Evolutionary conservation across 2,113 vertebrate species (phyloP).

Genomic region (Melanerpes formicivorus): DNA sequence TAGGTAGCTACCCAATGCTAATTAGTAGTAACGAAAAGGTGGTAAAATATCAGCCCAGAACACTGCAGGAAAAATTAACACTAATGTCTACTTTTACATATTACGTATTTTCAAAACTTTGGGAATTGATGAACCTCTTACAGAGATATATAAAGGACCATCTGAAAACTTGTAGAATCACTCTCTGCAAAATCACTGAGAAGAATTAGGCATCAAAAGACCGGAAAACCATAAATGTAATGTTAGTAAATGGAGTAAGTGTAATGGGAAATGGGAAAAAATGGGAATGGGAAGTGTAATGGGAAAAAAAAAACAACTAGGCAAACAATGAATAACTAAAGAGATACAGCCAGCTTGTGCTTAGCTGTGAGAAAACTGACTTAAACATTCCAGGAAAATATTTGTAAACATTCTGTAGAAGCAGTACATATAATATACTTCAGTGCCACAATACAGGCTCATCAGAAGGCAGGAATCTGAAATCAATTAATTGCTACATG

Average conservation of each 20-base stretch:
- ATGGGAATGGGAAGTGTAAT: not conserved
- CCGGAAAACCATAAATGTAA: not conserved
- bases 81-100: not conserved
- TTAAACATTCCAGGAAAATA: not conserved
- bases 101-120: not conserved
- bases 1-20: not conserved
- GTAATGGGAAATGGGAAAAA: not conserved
- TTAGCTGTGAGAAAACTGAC: not conserved
- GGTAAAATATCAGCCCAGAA: not conserved
- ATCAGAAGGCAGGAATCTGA: not conserved
- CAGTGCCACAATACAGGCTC: not conserved
- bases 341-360: not conserved
- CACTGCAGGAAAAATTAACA: not conserved
- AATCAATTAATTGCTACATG: not conserved
- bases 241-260: not conserved
- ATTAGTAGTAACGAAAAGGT: not conserved
- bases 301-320: not conserved
- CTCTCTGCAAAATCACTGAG: not conserved
- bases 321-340: not conserved
- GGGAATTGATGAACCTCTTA: not conserved
- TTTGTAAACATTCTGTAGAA: not conserved
- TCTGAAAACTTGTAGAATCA: not conserved
- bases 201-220: not conserved
- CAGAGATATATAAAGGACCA: not conserved
- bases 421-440: not conserved